Evolutionary conservation across 2,888 invertebrate species (phyloP), one percentile per base, ranked within the genome.

Genomic region (Leptogaster cylindrica): DNA sequence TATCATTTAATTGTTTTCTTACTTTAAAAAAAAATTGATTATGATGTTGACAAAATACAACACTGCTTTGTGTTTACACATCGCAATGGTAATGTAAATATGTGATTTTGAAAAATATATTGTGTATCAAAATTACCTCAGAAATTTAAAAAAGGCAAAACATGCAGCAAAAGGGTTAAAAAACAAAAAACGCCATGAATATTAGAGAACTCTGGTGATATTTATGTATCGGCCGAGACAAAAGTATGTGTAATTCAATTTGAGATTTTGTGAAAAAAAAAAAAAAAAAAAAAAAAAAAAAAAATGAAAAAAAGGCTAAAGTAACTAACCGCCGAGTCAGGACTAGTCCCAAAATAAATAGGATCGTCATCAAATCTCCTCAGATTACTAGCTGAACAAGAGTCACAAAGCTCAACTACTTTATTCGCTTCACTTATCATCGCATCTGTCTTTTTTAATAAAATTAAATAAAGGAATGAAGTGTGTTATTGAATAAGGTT

Each of bases 301-400:
- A 71, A 67, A 67, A 16, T 51, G 50, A 70, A 70, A 14, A 48
- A 48, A 48, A 48, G 25, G 23, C 48, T 48, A 12, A 25, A 61
- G 27, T 16, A 74, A 77, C 77, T 77, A 76, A 77, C 77, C 77
- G 74, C 74, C 72, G 75, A 75, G 68, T 74, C 72, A 70, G 74
- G 74, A 75, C 74, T 75, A 72, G 73, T 72, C 69, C 73, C 73
- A 73, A 67, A 72, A 72, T 70, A 72, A 68, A 70, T 71, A 52
- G 69, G 70, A 72, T 70, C 71, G 68, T 71, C 73, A 71, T 70
- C 72, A 71, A 70, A 72, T 69, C 68, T 69, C 67, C 68, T 70
- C 68, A 68, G 28, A 68, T 70, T 70, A 72, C 65, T 69, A 71
- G 72, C 68, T 66, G 73, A 70, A 72, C 71, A 74, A 73, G 72